Evolutionary conservation across 2,888 invertebrate genomes (phyloP), one percentile per base, ranked within the genome.

Genomic region (Polydrusus pterygomalis): DNA sequence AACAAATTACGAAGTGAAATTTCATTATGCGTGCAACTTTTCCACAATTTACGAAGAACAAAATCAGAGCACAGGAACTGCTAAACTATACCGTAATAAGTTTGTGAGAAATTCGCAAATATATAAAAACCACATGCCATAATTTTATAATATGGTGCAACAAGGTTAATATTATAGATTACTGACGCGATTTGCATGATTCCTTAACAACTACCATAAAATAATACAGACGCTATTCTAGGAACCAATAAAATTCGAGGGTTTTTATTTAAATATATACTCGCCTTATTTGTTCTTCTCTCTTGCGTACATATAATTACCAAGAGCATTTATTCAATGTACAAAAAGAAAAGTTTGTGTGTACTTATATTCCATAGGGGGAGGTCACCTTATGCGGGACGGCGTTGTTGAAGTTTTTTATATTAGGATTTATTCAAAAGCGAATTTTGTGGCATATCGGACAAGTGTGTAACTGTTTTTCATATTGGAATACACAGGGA

Each of bases 191-290:
- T 79, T 81, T 78, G 79, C 80, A 76, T 74, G 77, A 81, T 80
- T 79, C 77, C 76, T 79, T 80, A 80, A 79, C 79, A 75, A 81
- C 81, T 78, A 75, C 80, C 77, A 81, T 80, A 79, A 78, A 81
- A 80, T 80, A 79, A 81, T 78, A 80, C 70, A 58, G 70, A 51
- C 60, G 38, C 34, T 71, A 64, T 58, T 40, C 54, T 67, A 68
- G 58, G 60, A 68, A 74, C 74, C 74, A 68, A 68, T 68, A 67
- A 74, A 65, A 74, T 74, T 74, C 60, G 62, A 62, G 45, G 49
- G 58, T 65, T 67, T 63, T 73, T 67, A 34, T 64, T 67, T 68
- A 74, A 60, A 67, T 51, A 68, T 47, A 68, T 43, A 38, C 30
- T 17, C 34, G 47, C 38, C 68, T 38, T 74, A 34, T 68, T 74